Conservation (phyloP, 2,113 vertebrate genomes). For the Synodontis membranacea region DNA sequence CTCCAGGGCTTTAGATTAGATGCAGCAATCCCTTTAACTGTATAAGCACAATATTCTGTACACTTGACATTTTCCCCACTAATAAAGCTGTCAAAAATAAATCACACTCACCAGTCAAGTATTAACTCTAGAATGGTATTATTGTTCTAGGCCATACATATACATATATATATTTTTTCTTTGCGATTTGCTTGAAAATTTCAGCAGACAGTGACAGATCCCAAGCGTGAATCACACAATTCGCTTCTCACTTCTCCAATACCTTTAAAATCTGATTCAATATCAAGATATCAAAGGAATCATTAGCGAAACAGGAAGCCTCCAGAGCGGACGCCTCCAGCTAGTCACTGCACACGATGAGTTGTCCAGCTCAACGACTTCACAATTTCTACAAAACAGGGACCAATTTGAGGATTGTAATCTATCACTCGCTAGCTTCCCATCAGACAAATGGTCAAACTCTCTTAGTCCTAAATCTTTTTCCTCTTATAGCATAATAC, state of each 20-base stretch:
- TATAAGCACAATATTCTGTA: neutral
- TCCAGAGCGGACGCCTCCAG: neutral
- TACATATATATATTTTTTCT: too few species aligned
- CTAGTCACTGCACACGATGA: neutral
- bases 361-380: neutral
- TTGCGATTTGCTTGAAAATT: neutral
- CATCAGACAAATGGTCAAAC: neutral
- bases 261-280: neutral
- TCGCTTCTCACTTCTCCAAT: neutral
- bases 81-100: slow-evolving; percentile 1
- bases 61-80: slow-evolving; percentile 3
- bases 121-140: slow-evolving; percentile 2
- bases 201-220: neutral
- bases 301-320: neutral
- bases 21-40: neutral
- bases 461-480: neutral
- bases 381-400: neutral
- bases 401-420: neutral
- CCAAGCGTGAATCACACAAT: neutral
- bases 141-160: neutral
- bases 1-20: neutral
- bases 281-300: neutral
- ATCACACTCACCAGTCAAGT: neutral
- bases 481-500: neutral
- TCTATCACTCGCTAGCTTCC: neutral